These are phyloP conservation scores for Graphium colonna DNA, from an alignment of 2,888 invertebrate genomes.

Conservation along the genomic window DNA sequence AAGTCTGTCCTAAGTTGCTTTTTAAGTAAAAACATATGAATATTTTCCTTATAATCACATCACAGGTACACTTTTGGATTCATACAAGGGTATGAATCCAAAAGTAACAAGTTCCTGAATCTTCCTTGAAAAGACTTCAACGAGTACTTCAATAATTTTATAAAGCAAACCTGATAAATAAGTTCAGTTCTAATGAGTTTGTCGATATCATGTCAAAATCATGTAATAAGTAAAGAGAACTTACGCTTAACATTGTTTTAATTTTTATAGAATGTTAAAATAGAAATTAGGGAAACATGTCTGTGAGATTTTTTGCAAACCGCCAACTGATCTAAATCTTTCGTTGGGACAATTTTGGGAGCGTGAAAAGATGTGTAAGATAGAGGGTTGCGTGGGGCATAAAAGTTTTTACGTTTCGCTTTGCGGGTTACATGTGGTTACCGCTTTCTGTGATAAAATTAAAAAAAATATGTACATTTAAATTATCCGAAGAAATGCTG, in stretches of 20 bases:
- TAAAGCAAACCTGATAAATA: background rate
- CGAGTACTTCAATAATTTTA: background rate
- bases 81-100: background rate
- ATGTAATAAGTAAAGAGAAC: no score
- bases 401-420: conserved; percentile 17
- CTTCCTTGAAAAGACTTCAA: conserved; percentile 14
- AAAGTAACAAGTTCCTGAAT: background rate
- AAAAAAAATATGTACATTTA: background rate
- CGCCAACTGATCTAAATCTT: conserved; percentile 16
- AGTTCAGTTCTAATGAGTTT: no score
- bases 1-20: no score
- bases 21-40: no score
- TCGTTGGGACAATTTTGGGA: conserved; percentile 30
- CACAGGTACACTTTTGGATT: no score
- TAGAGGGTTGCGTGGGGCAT: conserved; percentile 33
- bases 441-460: background rate
- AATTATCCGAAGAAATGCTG: no score
- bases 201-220: no score
- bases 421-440: conserved; percentile 14
- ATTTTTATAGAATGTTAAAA: background rate
- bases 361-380: conserved; percentile 41
- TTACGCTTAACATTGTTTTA: conserved; percentile 3
- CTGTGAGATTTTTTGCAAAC: conserved; percentile 9
- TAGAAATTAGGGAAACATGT: background rate
- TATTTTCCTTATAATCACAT: no score